phyloP scores from a whole-genome alignment of 2,888 invertebrate genomes.

The Macrostomum cliftonense region DNA sequence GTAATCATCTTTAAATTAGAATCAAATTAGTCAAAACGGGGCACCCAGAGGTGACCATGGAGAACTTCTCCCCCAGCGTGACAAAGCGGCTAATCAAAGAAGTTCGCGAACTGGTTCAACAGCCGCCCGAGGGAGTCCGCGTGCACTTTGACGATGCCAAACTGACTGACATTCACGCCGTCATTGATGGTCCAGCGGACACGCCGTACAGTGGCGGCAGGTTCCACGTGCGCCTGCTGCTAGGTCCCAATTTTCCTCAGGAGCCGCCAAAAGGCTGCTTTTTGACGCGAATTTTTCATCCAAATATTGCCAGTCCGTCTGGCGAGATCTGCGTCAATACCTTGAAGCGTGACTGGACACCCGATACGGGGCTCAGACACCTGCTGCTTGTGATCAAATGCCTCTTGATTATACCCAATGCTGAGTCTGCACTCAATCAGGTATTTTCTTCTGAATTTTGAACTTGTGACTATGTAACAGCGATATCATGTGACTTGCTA shows the following conservation, averaged over 20 bases:
- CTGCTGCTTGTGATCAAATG: slow-evolving; percentile 73
- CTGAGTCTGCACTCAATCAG: slow-evolving; percentile 86
- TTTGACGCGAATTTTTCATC: slow-evolving; percentile 85
- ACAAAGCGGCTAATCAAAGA: slow-evolving; percentile 69
- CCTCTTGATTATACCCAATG: slow-evolving; percentile 83
- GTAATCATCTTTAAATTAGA: too few species aligned
- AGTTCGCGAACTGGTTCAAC: slow-evolving; percentile 58
- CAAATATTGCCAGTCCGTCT: slow-evolving; percentile 65
- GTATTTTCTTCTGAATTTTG: too few species aligned
- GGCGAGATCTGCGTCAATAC: slow-evolving; percentile 94
- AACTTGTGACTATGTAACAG: too few species aligned
- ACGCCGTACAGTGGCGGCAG: slow-evolving; percentile 74
- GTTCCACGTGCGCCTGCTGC: slow-evolving; percentile 67
- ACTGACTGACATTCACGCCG: slow-evolving; percentile 65
- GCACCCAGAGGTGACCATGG: slow-evolving; percentile 42
- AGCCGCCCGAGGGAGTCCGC: slow-evolving; percentile 75
- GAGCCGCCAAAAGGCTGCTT: slow-evolving; percentile 76
- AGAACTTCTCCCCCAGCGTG: slow-evolving; percentile 81
- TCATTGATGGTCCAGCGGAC: slow-evolving; percentile 40
- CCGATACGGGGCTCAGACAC: slow-evolving; percentile 81
- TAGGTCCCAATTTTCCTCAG: slow-evolving; percentile 76
- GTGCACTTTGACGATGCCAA: slow-evolving; percentile 35
- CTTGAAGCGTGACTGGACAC: slow-evolving; percentile 83
- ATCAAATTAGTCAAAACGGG: too few species aligned
- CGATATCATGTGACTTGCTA: too few species aligned